Evolutionary conservation across 2,797 vertebrate species (phyloP).

Genomic region (Adrianichthys oophorus): DNA sequence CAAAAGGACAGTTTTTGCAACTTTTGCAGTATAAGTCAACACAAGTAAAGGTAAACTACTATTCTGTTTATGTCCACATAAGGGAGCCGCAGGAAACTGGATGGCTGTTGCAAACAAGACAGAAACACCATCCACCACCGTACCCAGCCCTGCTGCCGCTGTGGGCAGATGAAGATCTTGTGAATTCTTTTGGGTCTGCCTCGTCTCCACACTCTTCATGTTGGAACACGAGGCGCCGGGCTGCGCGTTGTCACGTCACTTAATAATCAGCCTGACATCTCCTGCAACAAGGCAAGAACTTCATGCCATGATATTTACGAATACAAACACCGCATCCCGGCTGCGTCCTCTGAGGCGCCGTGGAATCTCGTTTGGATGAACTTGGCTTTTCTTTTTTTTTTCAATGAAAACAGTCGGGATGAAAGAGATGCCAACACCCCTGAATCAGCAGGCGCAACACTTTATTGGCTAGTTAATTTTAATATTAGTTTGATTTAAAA

Average conservation of each 20-base stretch:
- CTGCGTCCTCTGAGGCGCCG: neutral
- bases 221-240: conserved; percentile 75
- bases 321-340: conserved; percentile 13
- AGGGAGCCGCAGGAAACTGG: neutral
- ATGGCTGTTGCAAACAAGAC: conserved; percentile 4
- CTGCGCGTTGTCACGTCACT: conserved; percentile 65
- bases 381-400: neutral
- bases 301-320: conserved; percentile 11
- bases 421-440: neutral
- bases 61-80: neutral
- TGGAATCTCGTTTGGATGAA: neutral
- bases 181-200: conserved; percentile 62
- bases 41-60: too few relatives aligned
- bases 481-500: conserved; percentile 9
- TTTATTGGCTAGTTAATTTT: neutral
- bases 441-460: neutral
- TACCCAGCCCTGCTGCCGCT: conserved; percentile 36
- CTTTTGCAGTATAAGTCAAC: too few relatives aligned
- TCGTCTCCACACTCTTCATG: conserved; percentile 62
- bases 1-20: too few relatives aligned
- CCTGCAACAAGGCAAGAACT: conserved; percentile 13
- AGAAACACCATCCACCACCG: conserved; percentile 23
- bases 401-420: conserved; percentile 23
- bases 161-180: conserved; percentile 47
- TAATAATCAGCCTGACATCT: conserved; percentile 37